These are phyloP conservation scores for Graphium colonna DNA, from an alignment of 2,888 invertebrate genomes.

Conservation along the genomic window DNA sequence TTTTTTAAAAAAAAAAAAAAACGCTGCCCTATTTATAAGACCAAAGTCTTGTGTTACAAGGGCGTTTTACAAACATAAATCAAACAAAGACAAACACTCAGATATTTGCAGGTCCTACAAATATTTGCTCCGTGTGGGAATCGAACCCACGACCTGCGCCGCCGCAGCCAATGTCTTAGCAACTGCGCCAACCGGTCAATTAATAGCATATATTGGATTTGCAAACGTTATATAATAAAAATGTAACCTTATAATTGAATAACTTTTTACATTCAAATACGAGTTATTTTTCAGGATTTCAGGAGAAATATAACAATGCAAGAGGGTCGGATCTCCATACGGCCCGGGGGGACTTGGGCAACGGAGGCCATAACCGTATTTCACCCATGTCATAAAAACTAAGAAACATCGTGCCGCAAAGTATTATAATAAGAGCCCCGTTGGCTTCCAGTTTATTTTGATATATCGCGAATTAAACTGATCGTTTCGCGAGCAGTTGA, in stretches of 20 bases:
- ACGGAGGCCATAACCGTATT: constrained; percentile 63
- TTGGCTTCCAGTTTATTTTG: constrained; percentile 25
- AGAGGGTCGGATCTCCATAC: constrained; percentile 65
- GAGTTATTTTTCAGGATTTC: constrained; percentile 23
- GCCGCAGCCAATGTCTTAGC: too few relatives aligned
- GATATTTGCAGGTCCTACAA: too few relatives aligned
- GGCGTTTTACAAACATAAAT: too few relatives aligned
- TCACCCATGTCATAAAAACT: constrained; percentile 69
- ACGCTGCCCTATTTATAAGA: too few relatives aligned
- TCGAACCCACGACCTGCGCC: too few relatives aligned
- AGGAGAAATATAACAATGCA: constrained; percentile 42
- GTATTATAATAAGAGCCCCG: constrained; percentile 48
- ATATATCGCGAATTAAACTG: constrained; percentile 18
- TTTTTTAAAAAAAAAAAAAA: too few relatives aligned
- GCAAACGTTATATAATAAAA: neutral
- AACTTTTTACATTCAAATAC: constrained; percentile 10
- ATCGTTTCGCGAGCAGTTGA: constrained; percentile 8
- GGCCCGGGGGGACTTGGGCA: constrained; percentile 44
- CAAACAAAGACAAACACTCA: too few relatives aligned
- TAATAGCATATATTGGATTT: too few relatives aligned
- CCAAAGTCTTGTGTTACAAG: too few relatives aligned
- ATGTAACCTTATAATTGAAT: neutral
- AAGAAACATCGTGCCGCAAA: constrained; percentile 60
- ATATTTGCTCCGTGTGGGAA: too few relatives aligned
- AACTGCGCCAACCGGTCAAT: too few relatives aligned